A percentile compares a stretch with the other conserved stretches of the same genome.
phyloP scores from a whole-genome alignment of 2,888 invertebrate genomes.

The Aspidapion aeneum region DNA sequence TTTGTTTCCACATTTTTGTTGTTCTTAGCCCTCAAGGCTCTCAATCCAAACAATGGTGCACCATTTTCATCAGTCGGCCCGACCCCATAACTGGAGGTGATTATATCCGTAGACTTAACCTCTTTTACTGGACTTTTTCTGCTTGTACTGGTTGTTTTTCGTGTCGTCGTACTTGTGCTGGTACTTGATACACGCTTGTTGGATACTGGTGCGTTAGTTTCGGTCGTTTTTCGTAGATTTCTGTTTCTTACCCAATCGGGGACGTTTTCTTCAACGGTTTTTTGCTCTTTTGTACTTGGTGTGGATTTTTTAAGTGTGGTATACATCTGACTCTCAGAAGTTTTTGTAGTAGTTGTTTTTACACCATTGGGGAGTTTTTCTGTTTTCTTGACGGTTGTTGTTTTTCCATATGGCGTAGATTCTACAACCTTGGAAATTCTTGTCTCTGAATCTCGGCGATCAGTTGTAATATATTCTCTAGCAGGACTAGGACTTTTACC shows the following conservation, averaged over 20 bases:
- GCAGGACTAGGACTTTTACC: constrained; percentile 28
- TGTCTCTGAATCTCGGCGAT: constrained; percentile 23
- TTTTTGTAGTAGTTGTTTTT: constrained; percentile 25
- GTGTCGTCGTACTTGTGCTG: constrained; percentile 37
- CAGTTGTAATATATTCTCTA: constrained; percentile 16
- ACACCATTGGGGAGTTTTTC: constrained; percentile 44
- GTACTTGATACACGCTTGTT: constrained; percentile 31
- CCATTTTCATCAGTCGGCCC: constrained; percentile 81
- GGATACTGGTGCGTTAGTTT: constrained; percentile 28
- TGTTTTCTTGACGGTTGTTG: constrained; percentile 30
- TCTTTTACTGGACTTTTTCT: constrained; percentile 42
- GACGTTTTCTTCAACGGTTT: constrained; percentile 51
- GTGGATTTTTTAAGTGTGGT: constrained; percentile 38
- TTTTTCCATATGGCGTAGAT: constrained; percentile 29
- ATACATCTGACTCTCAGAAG: constrained; percentile 29
- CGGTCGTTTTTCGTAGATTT: constrained; percentile 55
- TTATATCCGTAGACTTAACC: constrained; percentile 56
- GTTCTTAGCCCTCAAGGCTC: constrained; percentile 61
- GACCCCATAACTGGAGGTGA: constrained; percentile 79
- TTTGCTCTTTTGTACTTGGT: constrained; percentile 41
- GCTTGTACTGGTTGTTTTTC: constrained; percentile 23
- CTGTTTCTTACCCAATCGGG: constrained; percentile 62
- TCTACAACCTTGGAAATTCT: constrained; percentile 19
- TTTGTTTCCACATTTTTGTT: constrained; percentile 59
- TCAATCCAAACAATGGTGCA: constrained; percentile 73